A percentile compares a stretch with the other conserved stretches of the same genome.
phyloP scores from a whole-genome alignment of 1,140 invertebrate genomes.

The Zaprionus nigranus region DNA sequence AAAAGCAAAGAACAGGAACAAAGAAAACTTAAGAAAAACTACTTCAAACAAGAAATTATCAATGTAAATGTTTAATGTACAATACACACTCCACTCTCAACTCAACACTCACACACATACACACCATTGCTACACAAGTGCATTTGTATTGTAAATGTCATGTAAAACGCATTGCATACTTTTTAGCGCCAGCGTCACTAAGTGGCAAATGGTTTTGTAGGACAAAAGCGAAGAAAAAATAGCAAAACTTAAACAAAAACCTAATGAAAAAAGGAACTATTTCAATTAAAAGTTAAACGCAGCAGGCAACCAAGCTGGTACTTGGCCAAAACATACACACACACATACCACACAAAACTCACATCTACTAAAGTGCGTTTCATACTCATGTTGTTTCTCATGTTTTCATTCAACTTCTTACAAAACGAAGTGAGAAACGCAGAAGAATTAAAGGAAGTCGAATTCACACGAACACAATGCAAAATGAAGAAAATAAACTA shows the following conservation, averaged over 20 bases:
- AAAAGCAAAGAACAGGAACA: background rate
- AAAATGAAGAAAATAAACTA: background rate
- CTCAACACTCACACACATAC: background rate
- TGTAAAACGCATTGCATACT: slow-evolving; percentile 44
- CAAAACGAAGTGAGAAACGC: slow-evolving; percentile 15
- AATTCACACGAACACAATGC: slow-evolving; percentile 8
- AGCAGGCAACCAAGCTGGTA: slow-evolving; percentile 63
- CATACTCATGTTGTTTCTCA: slow-evolving; percentile 2
- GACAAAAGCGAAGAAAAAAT: background rate
- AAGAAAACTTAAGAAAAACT: background rate
- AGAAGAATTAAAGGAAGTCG: background rate
- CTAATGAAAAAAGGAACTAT: background rate
- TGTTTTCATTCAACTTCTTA: slow-evolving; percentile 1
- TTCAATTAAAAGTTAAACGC: slow-evolving; percentile 28
- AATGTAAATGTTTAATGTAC: slow-evolving; percentile 62
- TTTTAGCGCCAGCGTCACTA: slow-evolving; percentile 32
- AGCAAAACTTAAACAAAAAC: slow-evolving; percentile 7
- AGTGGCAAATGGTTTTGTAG: slow-evolving; percentile 15
- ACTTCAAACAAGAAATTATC: slow-evolving; percentile 39
- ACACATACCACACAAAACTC: slow-evolving; percentile 17
- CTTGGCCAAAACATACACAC: slow-evolving; percentile 52
- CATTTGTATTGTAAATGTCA: slow-evolving; percentile 16
- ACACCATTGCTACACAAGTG: background rate
- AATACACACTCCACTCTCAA: slow-evolving; percentile 21
- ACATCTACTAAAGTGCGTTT: slow-evolving; percentile 12